phyloP scores from a whole-genome alignment of 2,888 invertebrate genomes.

The Nomada ferruginata region DNA sequence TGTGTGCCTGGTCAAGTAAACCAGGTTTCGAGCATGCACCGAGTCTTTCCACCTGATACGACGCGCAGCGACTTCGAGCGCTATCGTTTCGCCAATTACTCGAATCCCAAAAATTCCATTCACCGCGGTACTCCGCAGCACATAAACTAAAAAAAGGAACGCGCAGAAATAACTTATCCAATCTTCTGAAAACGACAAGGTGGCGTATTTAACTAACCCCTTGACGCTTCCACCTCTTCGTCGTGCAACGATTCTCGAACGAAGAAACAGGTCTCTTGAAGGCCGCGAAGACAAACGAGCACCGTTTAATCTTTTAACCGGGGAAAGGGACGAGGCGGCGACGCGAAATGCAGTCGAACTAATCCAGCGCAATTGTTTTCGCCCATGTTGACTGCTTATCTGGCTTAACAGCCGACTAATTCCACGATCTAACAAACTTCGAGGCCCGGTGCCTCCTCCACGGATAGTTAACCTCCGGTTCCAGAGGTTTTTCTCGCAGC shows the following conservation, averaged over 20 bases:
- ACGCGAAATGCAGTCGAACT: slow-evolving; percentile 62
- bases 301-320: slow-evolving; percentile 74
- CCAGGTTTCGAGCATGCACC: too few species aligned
- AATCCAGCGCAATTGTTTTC: slow-evolving; percentile 82
- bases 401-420: slow-evolving; percentile 84
- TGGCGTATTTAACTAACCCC: too few species aligned
- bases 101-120: too few species aligned
- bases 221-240: background rate
- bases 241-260: slow-evolving; percentile 40
- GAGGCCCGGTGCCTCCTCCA: slow-evolving; percentile 65
- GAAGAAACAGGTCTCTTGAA: slow-evolving; percentile 39
- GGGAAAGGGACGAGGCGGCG: slow-evolving; percentile 54
- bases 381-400: slow-evolving; percentile 83
- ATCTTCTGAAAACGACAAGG: too few species aligned
- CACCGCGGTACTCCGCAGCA: too few species aligned
- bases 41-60: too few species aligned
- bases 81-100: too few species aligned
- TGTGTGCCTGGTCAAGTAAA: too few species aligned
- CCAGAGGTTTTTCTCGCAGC: background rate
- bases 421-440: slow-evolving; percentile 81
- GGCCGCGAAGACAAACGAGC: slow-evolving; percentile 70
- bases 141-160: too few species aligned
- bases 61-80: too few species aligned
- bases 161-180: too few species aligned
- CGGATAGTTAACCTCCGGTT: slow-evolving; percentile 50